Evolutionary conservation across 2,888 invertebrate genomes (phyloP), one percentile per base, ranked within the genome.

Genomic region (Deladenus siricidicola): DNA sequence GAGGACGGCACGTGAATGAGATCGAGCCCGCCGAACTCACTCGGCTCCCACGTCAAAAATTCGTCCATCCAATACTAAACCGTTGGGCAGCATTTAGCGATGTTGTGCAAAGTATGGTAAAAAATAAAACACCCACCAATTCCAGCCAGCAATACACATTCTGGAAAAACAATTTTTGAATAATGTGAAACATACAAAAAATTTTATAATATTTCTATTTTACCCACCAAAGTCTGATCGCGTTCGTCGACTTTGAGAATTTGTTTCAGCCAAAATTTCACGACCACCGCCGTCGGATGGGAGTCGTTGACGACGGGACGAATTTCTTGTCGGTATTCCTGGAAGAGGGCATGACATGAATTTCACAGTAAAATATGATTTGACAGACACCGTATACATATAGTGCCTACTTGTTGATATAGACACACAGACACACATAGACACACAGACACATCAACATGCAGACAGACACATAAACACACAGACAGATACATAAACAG

Each of bases 261-360:
- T 63, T 77, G 77, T 63, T 75, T 77, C 42, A 77, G 67, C 77
- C 77, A 77, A 56, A 77, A 73, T 56, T 77, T 75, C 64, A 77
- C 64, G 50, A 68, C 62, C 6, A 77, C 66, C 10, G 61, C 56
- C 21, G 72, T 50, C 8, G 71, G 60, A n/a, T 62, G 47, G 14
- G 64, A 64, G 56, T 76, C 75, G 61, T 76, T 72, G 21, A 64
- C 39, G 10, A 76, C 75, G 1, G 76, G 76, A 0, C 76, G 70
- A 24, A 76, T 63, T 47, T 75, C 73, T 52, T 55, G 60, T 39
- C 68, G 66, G 62, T 75, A 75, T 44, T 71, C 73, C 24, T 54
- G 42, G 53, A 75, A 75, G 8, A 75, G 51, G 50, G 68, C 50
- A 30, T 50, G n/a, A n/a, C n/a, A n/a, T n/a, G n/a, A n/a, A n/a